phyloP scores from a whole-genome alignment of 2,888 invertebrate genomes.

The Plagodis pulveraria region DNA sequence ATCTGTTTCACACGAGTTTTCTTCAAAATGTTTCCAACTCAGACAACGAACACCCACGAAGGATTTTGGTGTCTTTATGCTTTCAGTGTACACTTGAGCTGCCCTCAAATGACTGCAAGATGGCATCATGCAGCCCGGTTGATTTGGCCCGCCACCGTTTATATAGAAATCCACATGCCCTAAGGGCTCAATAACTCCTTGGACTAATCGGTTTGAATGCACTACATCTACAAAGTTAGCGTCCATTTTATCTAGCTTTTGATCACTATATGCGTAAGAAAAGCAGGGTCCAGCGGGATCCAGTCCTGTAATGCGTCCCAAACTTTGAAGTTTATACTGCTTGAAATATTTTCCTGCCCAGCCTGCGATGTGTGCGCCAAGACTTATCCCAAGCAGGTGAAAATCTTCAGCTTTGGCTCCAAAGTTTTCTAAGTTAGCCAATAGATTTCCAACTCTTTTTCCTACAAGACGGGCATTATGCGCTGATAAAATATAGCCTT shows the following conservation, averaged over 20 bases:
- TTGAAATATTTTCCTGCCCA: constrained; percentile 78
- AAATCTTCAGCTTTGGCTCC: constrained; percentile 76
- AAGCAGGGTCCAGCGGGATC: constrained; percentile 83
- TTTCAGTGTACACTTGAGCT: constrained; percentile 73
- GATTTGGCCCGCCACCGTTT: constrained; percentile 88
- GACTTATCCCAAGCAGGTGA: constrained; percentile 84
- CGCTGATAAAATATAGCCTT: constrained; percentile 74
- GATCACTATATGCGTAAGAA: constrained; percentile 69
- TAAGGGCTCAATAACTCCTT: constrained; percentile 81
- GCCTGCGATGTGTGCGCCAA: constrained; percentile 85
- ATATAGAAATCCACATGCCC: constrained; percentile 91
- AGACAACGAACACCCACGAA: constrained; percentile 69
- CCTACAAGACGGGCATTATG: constrained; percentile 78
- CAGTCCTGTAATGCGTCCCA: constrained; percentile 78
- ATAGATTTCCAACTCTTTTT: constrained; percentile 79
- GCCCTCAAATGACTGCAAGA: constrained; percentile 79
- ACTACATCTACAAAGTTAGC: constrained; percentile 76
- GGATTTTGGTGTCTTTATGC: constrained; percentile 68
- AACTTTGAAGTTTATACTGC: constrained; percentile 61
- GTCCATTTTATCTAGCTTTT: constrained; percentile 73
- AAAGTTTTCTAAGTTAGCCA: constrained; percentile 75
- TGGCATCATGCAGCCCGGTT: constrained; percentile 87
- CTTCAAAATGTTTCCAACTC: constrained; percentile 71
- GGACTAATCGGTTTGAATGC: constrained; percentile 76
- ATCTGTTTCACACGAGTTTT: constrained; percentile 63